Evolutionary conservation across 2,113 vertebrate genomes (phyloP).

Genomic region (Pheucticus melanocephalus): DNA sequence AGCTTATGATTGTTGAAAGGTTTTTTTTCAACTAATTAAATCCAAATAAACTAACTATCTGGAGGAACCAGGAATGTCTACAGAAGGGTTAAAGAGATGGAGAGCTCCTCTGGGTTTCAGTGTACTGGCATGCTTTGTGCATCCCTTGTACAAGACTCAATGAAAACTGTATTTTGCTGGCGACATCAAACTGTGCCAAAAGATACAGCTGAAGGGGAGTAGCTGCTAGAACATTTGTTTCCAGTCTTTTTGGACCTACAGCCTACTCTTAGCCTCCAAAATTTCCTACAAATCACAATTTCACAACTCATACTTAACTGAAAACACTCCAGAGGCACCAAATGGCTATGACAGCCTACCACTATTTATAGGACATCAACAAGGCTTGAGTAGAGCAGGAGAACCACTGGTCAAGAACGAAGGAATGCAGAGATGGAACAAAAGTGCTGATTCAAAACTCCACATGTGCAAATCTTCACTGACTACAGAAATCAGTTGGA

Average conservation of each 20-base stretch:
- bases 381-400: not conserved
- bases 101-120: not conserved
- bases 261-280: not conserved
- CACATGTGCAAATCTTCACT: not conserved
- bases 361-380: not conserved
- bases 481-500: not conserved
- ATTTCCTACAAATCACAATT: not conserved
- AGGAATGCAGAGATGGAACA: not conserved
- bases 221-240: not conserved
- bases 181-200: not conserved
- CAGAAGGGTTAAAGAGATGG: not conserved
- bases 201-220: not conserved
- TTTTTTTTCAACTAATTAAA: not conserved
- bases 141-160: not conserved
- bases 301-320: not conserved
- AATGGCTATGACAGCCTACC: not conserved
- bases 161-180: not conserved
- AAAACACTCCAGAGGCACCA: not conserved
- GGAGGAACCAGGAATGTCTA: not conserved
- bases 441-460: not conserved
- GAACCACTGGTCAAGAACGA: not conserved
- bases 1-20: not conserved
- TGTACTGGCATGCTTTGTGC: not conserved
- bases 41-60: not conserved
- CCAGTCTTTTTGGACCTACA: not conserved